These are phyloP conservation scores for Drosophila meridionalis DNA, from an alignment of 2,888 invertebrate species.

Conservation along the genomic window DNA sequence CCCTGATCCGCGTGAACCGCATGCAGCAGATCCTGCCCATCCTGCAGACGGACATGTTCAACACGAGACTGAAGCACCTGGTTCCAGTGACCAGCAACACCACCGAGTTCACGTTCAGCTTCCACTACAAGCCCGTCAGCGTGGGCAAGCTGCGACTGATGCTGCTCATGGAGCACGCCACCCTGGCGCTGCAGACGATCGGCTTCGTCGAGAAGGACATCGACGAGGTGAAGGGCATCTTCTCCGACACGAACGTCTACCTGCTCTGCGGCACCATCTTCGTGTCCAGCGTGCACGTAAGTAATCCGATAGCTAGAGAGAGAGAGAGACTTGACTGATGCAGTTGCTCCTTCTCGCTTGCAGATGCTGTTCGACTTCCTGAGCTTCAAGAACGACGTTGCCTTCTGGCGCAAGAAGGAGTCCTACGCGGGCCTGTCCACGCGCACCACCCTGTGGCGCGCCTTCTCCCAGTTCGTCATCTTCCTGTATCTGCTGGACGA, in stretches of 20 bases:
- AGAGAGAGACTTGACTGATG: not conserved
- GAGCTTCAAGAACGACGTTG: conserved; percentile 98
- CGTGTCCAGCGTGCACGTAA: conserved; percentile 96
- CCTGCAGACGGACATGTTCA: conserved; percentile 92
- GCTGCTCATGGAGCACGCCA: conserved; percentile 91
- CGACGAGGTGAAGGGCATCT: conserved; percentile 98
- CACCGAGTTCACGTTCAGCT: conserved; percentile 88
- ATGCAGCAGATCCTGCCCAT: conserved; percentile 92
- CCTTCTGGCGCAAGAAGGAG: conserved; percentile 95
- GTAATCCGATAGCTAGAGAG: conserved; percentile 81
- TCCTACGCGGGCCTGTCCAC: conserved; percentile 96
- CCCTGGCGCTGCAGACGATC: conserved; percentile 88
- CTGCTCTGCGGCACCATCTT: conserved; percentile 95
- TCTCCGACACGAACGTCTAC: conserved; percentile 97
- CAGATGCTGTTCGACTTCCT: conserved; percentile 98
- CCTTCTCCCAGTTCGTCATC: conserved; percentile 95
- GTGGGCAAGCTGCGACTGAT: conserved; percentile 92
- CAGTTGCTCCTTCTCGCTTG: not conserved
- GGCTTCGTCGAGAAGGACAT: conserved; percentile 95
- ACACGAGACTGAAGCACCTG: conserved; percentile 91
- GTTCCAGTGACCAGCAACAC: conserved; percentile 88
- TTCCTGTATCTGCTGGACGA: conserved; percentile 97
- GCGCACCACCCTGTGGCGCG: conserved; percentile 96
- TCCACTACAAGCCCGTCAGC: conserved; percentile 91
- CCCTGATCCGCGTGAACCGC: conserved; percentile 87